These are phyloP conservation scores for Calliopsis andreniformis DNA, from an alignment of 1,140 invertebrate species.

Conservation along the genomic window DNA sequence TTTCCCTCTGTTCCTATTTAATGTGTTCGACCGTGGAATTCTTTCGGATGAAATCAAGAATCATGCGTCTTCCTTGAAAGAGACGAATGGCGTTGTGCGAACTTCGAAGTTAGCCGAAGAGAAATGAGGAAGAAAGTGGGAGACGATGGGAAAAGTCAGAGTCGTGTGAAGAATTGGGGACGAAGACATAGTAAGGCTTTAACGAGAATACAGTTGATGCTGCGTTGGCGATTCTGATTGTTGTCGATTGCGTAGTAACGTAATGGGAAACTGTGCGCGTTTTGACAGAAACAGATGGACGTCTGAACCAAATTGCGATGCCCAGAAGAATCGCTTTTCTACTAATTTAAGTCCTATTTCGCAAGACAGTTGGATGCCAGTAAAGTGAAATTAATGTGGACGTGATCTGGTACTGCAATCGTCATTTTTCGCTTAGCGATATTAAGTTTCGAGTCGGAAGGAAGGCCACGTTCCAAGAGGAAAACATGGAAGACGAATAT, in stretches of 20 bases:
- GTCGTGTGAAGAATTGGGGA: background rate
- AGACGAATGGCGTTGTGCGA: constrained; percentile 15
- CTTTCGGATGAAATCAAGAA: background rate
- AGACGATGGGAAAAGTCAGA: background rate
- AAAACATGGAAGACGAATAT: background rate
- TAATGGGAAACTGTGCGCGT: background rate
- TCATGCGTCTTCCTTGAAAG: constrained; percentile 33
- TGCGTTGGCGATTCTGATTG: constrained; percentile 2
- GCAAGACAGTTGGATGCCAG: background rate
- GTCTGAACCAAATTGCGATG: background rate
- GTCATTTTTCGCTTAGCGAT: background rate
- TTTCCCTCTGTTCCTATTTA: background rate
- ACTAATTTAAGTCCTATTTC: background rate
- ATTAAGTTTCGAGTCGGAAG: background rate
- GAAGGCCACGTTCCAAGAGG: background rate
- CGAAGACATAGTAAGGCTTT: no score
- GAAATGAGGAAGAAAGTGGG: background rate
- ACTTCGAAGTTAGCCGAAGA: background rate
- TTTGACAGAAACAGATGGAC: constrained; percentile 27
- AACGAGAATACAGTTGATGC: background rate
- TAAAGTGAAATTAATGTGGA: constrained; percentile 11
- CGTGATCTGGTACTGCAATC: background rate
- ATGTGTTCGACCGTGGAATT: constrained; percentile 2
- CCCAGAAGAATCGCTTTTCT: background rate
- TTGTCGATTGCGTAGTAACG: background rate